These are phyloP conservation scores for Gambusia holbrooki DNA, from an alignment of 2,113 vertebrate genomes.

Conservation along the genomic window DNA sequence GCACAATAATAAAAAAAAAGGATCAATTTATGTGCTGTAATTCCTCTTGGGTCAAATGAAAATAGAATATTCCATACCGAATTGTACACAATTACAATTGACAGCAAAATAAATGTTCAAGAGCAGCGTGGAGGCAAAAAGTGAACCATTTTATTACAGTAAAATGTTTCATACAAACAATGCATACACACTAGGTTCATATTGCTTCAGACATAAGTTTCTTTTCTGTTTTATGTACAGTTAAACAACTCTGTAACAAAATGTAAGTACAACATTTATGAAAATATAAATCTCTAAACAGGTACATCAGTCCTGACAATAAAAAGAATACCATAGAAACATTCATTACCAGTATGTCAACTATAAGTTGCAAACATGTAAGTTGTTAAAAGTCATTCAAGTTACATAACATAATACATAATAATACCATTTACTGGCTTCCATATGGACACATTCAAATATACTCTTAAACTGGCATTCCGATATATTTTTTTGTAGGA, in stretches of 20 bases:
- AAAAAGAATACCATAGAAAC: conserved; percentile 99
- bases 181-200: conserved; percentile 96
- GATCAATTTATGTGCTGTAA: no score
- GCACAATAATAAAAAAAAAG: no score
- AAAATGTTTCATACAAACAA: conserved; percentile 96
- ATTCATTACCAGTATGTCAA: conserved; percentile 92
- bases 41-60: no score
- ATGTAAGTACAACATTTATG: conserved; percentile 99
- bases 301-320: conserved; percentile 92
- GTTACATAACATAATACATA: conserved; percentile 89
- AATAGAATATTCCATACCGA: not conserved
- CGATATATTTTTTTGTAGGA: conserved; percentile 74
- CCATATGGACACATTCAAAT: conserved; percentile 90
- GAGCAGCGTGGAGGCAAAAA: conserved; percentile 72
- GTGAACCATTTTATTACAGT: conserved; percentile 85
- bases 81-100: not conserved
- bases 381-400: conserved; percentile 97
- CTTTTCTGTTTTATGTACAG: conserved; percentile 84
- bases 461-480: conserved; percentile 84
- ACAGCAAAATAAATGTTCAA: conserved; percentile 14
- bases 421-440: conserved; percentile 85
- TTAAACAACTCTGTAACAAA: conserved; percentile 99
- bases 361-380: conserved; percentile 96
- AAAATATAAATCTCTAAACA: conserved; percentile 99
- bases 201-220: conserved; percentile 91